Conservation (phyloP, 2,113 vertebrate species). For the Trogon melanurus region DNA sequence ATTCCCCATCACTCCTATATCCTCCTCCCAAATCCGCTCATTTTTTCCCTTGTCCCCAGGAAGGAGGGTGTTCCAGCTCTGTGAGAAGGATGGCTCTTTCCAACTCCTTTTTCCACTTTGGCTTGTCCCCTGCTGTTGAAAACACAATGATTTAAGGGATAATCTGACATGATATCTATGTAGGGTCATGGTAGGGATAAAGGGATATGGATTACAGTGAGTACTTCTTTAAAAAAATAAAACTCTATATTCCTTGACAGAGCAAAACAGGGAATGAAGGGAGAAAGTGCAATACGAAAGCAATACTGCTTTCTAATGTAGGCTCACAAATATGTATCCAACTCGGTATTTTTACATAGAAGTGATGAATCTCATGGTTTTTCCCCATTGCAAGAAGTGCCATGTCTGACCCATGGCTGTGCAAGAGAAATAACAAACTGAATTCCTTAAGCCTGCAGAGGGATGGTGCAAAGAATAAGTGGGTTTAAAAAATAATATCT, state of each 20-base stretch:
- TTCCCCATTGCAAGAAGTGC: not conserved
- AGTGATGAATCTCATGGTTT: not conserved
- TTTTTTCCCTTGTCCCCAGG: not conserved
- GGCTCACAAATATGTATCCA: not conserved
- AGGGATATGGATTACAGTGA: not conserved
- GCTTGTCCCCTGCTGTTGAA: not conserved
- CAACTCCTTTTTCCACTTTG: not conserved
- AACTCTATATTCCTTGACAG: not conserved
- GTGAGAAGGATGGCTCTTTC: not conserved
- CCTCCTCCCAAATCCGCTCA: not conserved
- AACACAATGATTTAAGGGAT: not conserved
- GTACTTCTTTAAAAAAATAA: not conserved
- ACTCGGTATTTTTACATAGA: not conserved
- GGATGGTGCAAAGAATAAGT: not conserved
- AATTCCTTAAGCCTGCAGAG: not conserved
- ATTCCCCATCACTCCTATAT: not conserved
- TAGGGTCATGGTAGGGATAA: not conserved
- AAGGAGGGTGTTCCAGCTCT: not conserved
- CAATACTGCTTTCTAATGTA: not conserved
- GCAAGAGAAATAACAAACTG: not conserved
- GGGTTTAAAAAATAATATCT: not conserved
- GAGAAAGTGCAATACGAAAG: not conserved
- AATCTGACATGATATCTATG: not conserved
- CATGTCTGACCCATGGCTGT: not conserved
- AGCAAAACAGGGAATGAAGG: not conserved